phyloP scores from a whole-genome alignment of 2,797 vertebrate genomes.

The Artibeus lituratus region DNA sequence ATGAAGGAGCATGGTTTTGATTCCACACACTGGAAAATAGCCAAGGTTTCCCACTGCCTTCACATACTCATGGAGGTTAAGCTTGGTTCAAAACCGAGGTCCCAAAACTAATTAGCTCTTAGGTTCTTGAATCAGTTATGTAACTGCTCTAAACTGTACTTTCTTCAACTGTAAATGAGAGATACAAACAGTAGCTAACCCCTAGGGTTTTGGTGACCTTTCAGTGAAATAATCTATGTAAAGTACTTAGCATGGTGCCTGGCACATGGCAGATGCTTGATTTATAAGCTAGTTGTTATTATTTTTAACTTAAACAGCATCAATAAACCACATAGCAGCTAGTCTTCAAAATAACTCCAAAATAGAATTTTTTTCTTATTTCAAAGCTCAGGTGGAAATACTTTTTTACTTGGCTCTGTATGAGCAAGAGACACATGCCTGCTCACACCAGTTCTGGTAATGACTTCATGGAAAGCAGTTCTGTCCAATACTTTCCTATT shows the following conservation, averaged over 20 bases:
- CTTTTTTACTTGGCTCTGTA: neutral
- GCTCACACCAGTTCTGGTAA: neutral
- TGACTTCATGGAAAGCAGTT: neutral
- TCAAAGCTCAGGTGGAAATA: neutral
- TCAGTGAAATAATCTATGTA: constrained; percentile 32
- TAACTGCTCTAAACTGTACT: constrained; percentile 32
- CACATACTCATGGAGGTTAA: neutral
- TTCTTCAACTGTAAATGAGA: constrained; percentile 17
- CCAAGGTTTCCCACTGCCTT: neutral
- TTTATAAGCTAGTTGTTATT: neutral
- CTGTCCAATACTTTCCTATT: neutral
- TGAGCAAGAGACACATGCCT: neutral
- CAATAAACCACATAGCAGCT: neutral
- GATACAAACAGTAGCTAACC: neutral
- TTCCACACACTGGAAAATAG: neutral
- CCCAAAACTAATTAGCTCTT: constrained; percentile 17
- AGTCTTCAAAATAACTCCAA: neutral
- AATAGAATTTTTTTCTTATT: neutral
- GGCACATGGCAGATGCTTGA: neutral
- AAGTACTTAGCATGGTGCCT: neutral
- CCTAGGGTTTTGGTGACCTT: neutral
- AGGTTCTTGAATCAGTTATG: neutral
- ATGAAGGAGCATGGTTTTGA: neutral
- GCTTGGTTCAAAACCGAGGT: neutral
- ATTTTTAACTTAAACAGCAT: constrained; percentile 21